phyloP scores from a whole-genome alignment of 2,888 invertebrate species.

The Drosophila prolongata region DNA sequence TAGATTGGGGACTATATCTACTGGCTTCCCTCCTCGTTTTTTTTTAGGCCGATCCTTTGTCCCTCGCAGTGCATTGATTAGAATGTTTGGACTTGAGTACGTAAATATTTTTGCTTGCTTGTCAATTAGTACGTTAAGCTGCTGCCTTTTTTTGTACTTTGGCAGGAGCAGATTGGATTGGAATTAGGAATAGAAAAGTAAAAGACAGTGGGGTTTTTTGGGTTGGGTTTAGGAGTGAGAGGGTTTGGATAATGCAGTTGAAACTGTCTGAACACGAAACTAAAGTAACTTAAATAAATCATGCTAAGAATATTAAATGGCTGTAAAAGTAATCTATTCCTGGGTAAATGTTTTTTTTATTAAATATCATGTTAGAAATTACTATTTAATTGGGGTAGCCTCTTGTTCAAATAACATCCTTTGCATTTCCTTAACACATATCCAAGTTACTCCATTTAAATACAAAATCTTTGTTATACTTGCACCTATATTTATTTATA shows the following conservation, averaged over 20 bases:
- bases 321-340: not conserved
- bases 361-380: not conserved
- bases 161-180: conserved; percentile 2
- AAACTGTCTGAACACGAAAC: not conserved
- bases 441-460: not conserved
- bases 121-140: conserved; percentile 76
- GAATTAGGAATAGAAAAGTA: conserved; percentile 14
- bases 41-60: conserved; percentile 42
- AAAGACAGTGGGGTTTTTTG: conserved; percentile 29
- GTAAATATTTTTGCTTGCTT: conserved; percentile 79
- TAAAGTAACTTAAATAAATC: not conserved
- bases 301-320: not conserved
- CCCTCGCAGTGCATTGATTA: conserved; percentile 70
- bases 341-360: too few species aligned
- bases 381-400: too few species aligned
- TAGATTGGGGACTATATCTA: not conserved
- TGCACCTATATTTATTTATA: not conserved
- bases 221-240: not conserved
- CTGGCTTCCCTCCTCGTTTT: conserved; percentile 8
- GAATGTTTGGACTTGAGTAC: conserved; percentile 79
- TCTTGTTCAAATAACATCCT: too few species aligned
- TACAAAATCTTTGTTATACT: not conserved
- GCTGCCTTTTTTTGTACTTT: conserved; percentile 41
- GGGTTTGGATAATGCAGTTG: not conserved
- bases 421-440: not conserved